Percentiles rank a stretch among this genome's conserved stretches.
Conservation (phyloP, 2,888 invertebrate species). For the Clanis bilineata region DNA sequence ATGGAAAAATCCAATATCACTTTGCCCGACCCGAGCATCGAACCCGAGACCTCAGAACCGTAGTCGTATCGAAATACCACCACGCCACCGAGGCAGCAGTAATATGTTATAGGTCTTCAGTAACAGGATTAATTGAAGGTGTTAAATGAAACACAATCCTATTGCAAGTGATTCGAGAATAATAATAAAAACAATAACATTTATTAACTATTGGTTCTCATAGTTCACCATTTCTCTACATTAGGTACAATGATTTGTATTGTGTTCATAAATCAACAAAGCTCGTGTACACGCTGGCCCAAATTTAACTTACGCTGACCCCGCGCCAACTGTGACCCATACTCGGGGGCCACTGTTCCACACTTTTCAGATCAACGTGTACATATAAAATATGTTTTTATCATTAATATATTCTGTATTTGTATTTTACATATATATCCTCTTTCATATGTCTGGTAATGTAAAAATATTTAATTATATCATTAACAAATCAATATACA, state of each 20-base stretch:
- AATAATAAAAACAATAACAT: conserved; percentile 80
- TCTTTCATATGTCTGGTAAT: conserved; percentile 75
- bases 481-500: conserved; percentile 75
- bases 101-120: no score
- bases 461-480: conserved; percentile 79
- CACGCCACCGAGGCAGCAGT: no score
- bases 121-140: neutral
- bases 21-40: no score
- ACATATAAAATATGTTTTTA: conserved; percentile 69
- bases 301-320: conserved; percentile 28
- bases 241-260: conserved; percentile 76
- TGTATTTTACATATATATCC: conserved; percentile 64
- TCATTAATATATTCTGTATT: conserved; percentile 63
- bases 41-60: no score
- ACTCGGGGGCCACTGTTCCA: neutral
- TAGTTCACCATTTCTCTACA: conserved; percentile 65
- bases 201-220: conserved; percentile 80
- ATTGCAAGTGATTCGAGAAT: conserved; percentile 81
- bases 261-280: conserved; percentile 75
- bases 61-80: no score
- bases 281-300: conserved; percentile 54
- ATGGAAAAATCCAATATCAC: no score
- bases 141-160: conserved; percentile 66
- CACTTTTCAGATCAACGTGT: conserved; percentile 49
- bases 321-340: neutral